Percentiles rank a stretch among this genome's conserved stretches.
These are phyloP conservation scores for Caenorhabditis angaria DNA, from an alignment of 2,888 invertebrate genomes.

Conservation along the genomic window DNA sequence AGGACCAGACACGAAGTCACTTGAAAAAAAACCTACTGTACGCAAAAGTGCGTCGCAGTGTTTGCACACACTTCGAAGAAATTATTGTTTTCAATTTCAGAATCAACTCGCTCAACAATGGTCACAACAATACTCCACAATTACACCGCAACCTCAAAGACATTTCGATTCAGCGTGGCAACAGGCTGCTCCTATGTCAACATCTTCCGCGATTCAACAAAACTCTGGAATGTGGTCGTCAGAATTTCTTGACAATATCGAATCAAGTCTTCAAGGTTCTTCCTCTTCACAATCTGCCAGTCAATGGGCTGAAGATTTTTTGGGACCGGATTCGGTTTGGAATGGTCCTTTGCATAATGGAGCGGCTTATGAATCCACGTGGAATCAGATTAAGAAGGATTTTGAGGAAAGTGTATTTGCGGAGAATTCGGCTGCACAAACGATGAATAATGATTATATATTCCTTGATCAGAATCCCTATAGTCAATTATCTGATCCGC, in stretches of 20 bases:
- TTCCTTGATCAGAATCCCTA: constrained; percentile 51
- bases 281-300: neutral
- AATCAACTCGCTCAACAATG: constrained; percentile 51
- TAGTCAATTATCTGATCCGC: constrained; percentile 37
- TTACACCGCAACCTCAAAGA: neutral
- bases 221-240: constrained; percentile 61
- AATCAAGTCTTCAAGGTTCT: constrained; percentile 28
- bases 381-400: constrained; percentile 38
- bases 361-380: constrained; percentile 26
- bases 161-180: constrained; percentile 25
- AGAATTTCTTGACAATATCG: constrained; percentile 61
- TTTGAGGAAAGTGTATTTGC: constrained; percentile 16
- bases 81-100: constrained; percentile 16
- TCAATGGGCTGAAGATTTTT: constrained; percentile 34
- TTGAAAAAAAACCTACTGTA: too few relatives aligned
- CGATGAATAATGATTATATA: neutral
- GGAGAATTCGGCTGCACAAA: neutral
- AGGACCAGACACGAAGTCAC: too few relatives aligned
- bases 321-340: constrained; percentile 7
- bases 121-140: constrained; percentile 45
- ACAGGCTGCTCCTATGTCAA: constrained; percentile 10
- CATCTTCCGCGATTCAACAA: neutral
- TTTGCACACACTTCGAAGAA: too few relatives aligned
- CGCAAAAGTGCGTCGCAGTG: too few relatives aligned
- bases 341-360: constrained; percentile 22